Evolutionary conservation across 1,140 invertebrate species (phyloP), one percentile per base, ranked within the genome.

Genomic region (Myzus persicae): DNA sequence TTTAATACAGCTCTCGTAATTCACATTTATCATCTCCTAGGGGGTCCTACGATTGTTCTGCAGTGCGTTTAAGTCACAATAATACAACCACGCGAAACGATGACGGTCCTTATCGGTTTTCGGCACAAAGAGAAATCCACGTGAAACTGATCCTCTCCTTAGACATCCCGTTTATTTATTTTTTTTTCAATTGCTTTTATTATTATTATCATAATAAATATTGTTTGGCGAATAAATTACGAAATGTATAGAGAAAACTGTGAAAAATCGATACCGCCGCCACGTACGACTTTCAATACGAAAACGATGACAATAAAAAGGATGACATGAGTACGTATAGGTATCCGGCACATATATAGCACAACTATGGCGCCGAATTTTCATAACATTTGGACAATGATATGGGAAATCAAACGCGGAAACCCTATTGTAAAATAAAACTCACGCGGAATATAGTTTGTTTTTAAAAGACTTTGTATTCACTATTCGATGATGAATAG

Each of bases 311-410:
- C 67, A 91, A 91, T 46, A 91, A 76, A 91, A n/a, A 81, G n/a
- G 46, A 67, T 31, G 31, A 67, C 59, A 31, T n/a, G 11, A 67
- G 31, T 67, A 67, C 59, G 59, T 67, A 31, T 54, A 54, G 14
- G 6, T 44, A 44, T 51, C 5, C 89, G 5, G 7, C 36, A 24
- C n/a, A 31, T 88, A 88, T 89, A 51, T 7, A 3, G 11, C n/a
- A 67, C 8, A 26, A 59, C 44, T 81, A 48, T 36, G 90, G 90
- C 90, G 90, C 90, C 59, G 90, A 81, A 48, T 92, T 91, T 91
- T 44, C 42, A 81, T 46, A 46, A 92, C 22, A n/a, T 59, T 67
- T 40, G 2, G 67, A 90, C 89, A 90, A 90, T 90, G 89, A 90
- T 90, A 42, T 76, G 59, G 89, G 54, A 90, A 90, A 90, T 90